Evolutionary conservation across 1,140 invertebrate species (phyloP), one percentile per base, ranked within the genome.

Genomic region (Drosophila triauraria): DNA sequence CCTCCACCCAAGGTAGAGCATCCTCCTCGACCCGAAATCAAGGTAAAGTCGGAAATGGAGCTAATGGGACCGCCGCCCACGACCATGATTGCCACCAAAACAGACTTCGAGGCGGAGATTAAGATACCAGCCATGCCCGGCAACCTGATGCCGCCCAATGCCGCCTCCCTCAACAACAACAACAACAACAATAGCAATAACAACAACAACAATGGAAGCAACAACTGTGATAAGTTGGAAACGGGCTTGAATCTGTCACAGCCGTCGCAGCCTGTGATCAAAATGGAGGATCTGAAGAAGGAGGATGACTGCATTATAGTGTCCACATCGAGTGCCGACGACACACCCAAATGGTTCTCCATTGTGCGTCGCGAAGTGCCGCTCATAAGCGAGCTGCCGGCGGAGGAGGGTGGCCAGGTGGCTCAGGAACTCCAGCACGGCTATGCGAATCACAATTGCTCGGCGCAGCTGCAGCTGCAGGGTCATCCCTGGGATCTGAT

Each of bases 401-500:
- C 91, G 2, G 78, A 78, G 17, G 91, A 92, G 30, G 77, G 78
- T 1, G 78, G 75, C 13, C 50, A 71, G 9, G 71, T 81, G 12
- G 80, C 65, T 20, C 23, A 47, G 27, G 91, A 92, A 1, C 63
- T 91, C 8, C 82, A 93, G 57, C 48, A 62, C 4, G 76, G 51
- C 42, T 92, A 78, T 63, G 81, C 91, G 13, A 93, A 77, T 7
- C 82, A 93, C 20, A 82, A 86, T 15, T 95, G 94, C 65, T 91
- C 92, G 0, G 93, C 94, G 35, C 92, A 94, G 9, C 75, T 94
- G 0, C 83, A 94, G 67, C 92, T 93, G 27, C 94, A 95, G 78
- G 94, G 94, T 1, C 94, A 95, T 86, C 93, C 94, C 13, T 95
- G 94, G 94, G 94, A 95, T 63, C 93, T 95, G 12, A 94, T 94